Percentiles rank a stretch among this genome's conserved stretches.
These are phyloP conservation scores for Otolemur garnettii DNA, from an alignment of 2,113 vertebrate species.

Conservation along the genomic window DNA sequence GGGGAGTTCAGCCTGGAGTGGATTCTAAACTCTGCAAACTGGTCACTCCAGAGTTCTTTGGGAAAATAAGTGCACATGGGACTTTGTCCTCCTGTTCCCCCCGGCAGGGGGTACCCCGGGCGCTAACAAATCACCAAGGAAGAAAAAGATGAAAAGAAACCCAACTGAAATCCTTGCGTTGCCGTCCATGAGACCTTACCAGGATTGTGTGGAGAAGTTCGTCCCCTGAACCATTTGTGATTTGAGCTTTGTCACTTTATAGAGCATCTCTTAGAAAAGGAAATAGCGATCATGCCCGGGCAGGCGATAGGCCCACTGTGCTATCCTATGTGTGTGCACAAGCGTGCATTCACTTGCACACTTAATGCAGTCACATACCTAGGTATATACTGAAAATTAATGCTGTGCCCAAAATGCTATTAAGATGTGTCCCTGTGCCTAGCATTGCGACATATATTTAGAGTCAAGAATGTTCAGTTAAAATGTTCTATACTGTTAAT, in stretches of 20 bases:
- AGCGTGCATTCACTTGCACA: too few relatives aligned
- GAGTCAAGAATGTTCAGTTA: background rate
- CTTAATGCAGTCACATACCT: background rate
- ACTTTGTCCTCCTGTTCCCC: background rate
- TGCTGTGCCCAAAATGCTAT: constrained; percentile 36
- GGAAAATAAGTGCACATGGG: background rate
- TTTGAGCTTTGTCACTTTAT: background rate
- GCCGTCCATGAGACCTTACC: background rate
- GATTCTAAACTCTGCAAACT: background rate
- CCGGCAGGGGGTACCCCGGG: background rate
- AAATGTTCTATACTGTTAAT: constrained; percentile 63
- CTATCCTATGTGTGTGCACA: fast-evolving
- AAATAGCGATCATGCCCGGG: background rate
- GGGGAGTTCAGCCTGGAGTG: background rate
- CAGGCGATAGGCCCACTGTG: background rate
- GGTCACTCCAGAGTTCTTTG: background rate
- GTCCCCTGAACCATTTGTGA: background rate
- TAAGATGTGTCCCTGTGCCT: constrained; percentile 9
- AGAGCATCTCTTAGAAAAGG: background rate
- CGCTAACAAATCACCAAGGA: background rate
- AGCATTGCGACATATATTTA: constrained; percentile 6
- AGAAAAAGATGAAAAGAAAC: background rate
- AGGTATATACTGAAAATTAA: background rate
- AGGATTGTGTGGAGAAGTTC: fast-evolving
- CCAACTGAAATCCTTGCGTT: fast-evolving